phyloP scores from a whole-genome alignment of 2,797 vertebrate genomes.

The Sebastes oblongus region DNA sequence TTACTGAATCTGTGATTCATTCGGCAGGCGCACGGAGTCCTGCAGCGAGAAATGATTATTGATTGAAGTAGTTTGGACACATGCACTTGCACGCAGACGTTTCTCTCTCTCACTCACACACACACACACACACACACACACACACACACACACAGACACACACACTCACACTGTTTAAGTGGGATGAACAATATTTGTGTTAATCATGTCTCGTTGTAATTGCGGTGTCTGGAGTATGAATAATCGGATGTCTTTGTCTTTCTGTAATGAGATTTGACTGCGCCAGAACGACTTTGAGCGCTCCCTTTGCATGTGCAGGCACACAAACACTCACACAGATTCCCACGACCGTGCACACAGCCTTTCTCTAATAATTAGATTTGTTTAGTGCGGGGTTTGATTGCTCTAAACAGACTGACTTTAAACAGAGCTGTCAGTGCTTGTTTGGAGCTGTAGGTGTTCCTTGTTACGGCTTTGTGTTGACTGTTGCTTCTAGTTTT shows the following conservation, averaged over 20 bases:
- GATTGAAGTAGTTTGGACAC: conserved; percentile 76
- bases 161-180: conserved; percentile 55
- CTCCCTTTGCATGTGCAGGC: conserved; percentile 33
- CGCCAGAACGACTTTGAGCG: conserved; percentile 66
- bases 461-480: conserved; percentile 44
- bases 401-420: conserved; percentile 64
- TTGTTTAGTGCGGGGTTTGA: conserved; percentile 61
- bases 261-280: conserved; percentile 80
- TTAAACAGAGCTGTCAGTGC: conserved; percentile 62
- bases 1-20: conserved; percentile 77
- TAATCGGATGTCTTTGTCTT: conserved; percentile 81
- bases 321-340: conserved; percentile 24
- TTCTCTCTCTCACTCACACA: conserved; percentile 10
- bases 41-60: conserved; percentile 76
- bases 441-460: conserved; percentile 44
- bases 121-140: not conserved
- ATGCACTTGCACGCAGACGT: conserved; percentile 41
- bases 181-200: conserved; percentile 74
- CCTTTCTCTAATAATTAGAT: conserved; percentile 72
- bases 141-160: not conserved
- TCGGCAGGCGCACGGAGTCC: conserved; percentile 57
- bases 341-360: not conserved
- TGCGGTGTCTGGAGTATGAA: conserved; percentile 78
- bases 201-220: conserved; percentile 81
- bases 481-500: conserved; percentile 47